These are phyloP conservation scores for Scopus umbretta DNA, from an alignment of 2,113 vertebrate species.

Conservation along the genomic window DNA sequence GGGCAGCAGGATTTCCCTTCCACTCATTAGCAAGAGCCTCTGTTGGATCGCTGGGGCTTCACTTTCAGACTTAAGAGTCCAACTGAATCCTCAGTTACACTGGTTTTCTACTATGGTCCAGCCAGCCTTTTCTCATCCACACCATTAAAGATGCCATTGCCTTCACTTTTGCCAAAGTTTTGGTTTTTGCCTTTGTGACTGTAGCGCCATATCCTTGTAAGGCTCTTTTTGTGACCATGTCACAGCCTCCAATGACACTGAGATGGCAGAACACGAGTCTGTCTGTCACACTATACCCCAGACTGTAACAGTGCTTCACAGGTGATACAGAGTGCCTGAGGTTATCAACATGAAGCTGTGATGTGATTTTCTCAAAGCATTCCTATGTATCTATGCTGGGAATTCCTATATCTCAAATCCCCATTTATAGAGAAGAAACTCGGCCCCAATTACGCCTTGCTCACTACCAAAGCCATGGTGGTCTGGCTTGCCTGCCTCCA, in stretches of 20 bases:
- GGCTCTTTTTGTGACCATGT: not conserved
- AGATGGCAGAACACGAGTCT: not conserved
- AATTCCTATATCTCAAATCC: not conserved
- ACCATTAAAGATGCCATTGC: not conserved
- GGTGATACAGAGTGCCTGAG: not conserved
- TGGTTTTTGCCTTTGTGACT: not conserved
- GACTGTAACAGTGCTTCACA: accelerated
- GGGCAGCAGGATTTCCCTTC: not conserved
- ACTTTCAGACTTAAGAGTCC: not conserved
- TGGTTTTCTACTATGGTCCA: not conserved
- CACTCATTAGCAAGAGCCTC: not conserved
- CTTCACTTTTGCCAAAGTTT: not conserved
- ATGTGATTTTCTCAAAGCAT: not conserved
- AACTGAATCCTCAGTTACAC: not conserved
- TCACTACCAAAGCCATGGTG: not conserved
- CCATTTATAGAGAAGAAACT: not conserved
- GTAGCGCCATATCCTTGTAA: not conserved
- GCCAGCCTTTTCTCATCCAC: not conserved
- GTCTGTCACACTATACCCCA: not conserved
- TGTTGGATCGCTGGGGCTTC: not conserved
- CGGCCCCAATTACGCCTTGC: not conserved
- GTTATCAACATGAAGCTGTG: not conserved
- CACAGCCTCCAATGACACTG: not conserved
- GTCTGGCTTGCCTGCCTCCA: not conserved
- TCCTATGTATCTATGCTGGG: not conserved